Conservation (phyloP, 2,113 vertebrate species). For the Nansenia antarctica region DNA sequence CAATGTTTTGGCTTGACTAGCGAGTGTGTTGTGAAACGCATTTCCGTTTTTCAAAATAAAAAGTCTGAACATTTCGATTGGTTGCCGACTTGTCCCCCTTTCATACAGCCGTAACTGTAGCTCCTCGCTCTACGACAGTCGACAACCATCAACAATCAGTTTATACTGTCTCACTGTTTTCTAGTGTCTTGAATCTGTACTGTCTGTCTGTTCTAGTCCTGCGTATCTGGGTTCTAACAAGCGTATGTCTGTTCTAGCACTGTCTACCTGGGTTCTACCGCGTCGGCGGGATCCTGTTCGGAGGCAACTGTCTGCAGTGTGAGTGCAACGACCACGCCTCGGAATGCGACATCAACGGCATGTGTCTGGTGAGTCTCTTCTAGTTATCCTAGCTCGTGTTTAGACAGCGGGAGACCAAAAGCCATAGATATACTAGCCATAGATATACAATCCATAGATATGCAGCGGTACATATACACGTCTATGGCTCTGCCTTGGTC, state of each 20-base stretch:
- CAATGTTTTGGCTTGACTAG: neutral
- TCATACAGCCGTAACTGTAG: no score
- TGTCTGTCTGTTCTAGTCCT: no score
- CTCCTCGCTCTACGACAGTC: no score
- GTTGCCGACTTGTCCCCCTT: no score
- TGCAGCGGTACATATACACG: neutral
- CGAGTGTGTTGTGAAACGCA: slow-evolving; percentile 20
- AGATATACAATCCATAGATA: neutral
- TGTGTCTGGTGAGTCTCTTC: slow-evolving; percentile 82
- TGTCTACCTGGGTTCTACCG: slow-evolving; percentile 86
- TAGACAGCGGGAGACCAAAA: neutral
- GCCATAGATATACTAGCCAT: neutral
- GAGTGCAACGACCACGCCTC: slow-evolving; percentile 85
- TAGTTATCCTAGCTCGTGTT: neutral
- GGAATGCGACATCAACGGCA: slow-evolving; percentile 81
- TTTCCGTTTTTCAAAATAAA: no score
- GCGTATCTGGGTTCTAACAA: slow-evolving; percentile 47
- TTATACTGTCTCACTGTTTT: no score
- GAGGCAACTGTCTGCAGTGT: slow-evolving; percentile 91
- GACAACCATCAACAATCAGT: no score
- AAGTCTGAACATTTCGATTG: no score
- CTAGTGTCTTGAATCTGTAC: no score
- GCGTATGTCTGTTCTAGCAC: slow-evolving; percentile 73
- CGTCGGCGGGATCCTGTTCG: slow-evolving; percentile 89
- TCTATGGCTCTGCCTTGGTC: neutral